phyloP scores from a whole-genome alignment of 2,888 invertebrate species.

The Archips xylosteana region DNA sequence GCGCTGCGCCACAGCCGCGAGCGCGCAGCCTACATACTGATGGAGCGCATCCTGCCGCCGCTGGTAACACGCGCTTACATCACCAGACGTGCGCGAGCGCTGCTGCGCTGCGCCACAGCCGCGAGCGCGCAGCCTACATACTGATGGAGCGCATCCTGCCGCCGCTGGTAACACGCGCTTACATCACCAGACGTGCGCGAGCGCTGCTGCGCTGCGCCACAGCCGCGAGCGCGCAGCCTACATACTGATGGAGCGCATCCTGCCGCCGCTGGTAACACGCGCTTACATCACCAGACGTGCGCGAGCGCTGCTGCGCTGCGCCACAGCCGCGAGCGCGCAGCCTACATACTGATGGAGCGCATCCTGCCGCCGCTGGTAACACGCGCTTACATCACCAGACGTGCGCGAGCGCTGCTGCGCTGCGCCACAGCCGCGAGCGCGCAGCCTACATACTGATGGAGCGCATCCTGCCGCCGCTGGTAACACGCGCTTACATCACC shows the following conservation, averaged over 20 bases:
- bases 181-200: too few relatives aligned
- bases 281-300: too few relatives aligned
- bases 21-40: slow-evolving; percentile 95
- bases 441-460: too few relatives aligned
- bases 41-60: slow-evolving; percentile 96
- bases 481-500: slow-evolving; percentile 51
- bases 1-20: slow-evolving; percentile 88
- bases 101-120: slow-evolving; percentile 86
- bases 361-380: slow-evolving; percentile 86
- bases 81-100: slow-evolving; percentile 88
- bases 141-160: slow-evolving; percentile 97
- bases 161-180: slow-evolving; percentile 82
- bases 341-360: too few relatives aligned
- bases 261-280: slow-evolving; percentile 86
- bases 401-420: too few relatives aligned
- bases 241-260: too few relatives aligned
- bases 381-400: too few relatives aligned
- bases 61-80: slow-evolving; percentile 68
- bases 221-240: too few relatives aligned
- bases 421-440: too few relatives aligned
- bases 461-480: slow-evolving; percentile 84
- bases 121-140: slow-evolving; percentile 95
- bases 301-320: too few relatives aligned
- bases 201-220: too few relatives aligned
- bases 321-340: too few relatives aligned